Percentiles rank a stretch among this genome's conserved stretches.
Conservation (phyloP, 2,113 vertebrate genomes). For the Cryptotis parvus region DNA sequence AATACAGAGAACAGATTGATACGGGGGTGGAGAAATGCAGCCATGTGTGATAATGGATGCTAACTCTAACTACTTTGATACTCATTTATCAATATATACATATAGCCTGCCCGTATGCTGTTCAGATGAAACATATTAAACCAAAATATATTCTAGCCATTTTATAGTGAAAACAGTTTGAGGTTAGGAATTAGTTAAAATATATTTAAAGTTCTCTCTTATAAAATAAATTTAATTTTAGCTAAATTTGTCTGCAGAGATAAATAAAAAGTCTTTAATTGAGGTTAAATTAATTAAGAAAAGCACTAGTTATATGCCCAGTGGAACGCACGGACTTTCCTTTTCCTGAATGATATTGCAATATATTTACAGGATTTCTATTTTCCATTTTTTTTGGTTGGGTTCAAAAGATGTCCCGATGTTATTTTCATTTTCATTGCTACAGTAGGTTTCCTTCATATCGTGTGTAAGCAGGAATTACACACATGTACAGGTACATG, state of each 20-base stretch:
- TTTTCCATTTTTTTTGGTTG: conserved; percentile 11
- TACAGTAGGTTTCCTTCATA: not conserved
- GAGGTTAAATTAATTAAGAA: not conserved
- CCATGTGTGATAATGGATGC: not conserved
- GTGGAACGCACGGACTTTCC: not conserved
- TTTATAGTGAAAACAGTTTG: not conserved
- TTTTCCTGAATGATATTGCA: not conserved
- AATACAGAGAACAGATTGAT: not conserved
- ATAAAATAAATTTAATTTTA: not conserved
- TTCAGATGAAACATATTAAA: not conserved
- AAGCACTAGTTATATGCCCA: not conserved
- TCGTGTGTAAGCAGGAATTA: not conserved
- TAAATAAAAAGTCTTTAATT: not conserved
- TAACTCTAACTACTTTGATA: not conserved
- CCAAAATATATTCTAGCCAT: not conserved
- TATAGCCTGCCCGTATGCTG: not conserved
- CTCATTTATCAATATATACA: not conserved
- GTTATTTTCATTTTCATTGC: conserved; percentile 5
- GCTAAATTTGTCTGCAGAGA: not conserved
- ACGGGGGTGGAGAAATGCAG: not conserved
- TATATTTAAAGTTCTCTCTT: not conserved
- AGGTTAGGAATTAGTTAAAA: conserved; percentile 1
- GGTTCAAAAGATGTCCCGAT: not conserved
- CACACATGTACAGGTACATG: not conserved
- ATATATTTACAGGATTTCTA: not conserved